Base-by-base conservation (phyloP, 2,797 vertebrate species). In the Cyprinodon diabolis region DNA sequence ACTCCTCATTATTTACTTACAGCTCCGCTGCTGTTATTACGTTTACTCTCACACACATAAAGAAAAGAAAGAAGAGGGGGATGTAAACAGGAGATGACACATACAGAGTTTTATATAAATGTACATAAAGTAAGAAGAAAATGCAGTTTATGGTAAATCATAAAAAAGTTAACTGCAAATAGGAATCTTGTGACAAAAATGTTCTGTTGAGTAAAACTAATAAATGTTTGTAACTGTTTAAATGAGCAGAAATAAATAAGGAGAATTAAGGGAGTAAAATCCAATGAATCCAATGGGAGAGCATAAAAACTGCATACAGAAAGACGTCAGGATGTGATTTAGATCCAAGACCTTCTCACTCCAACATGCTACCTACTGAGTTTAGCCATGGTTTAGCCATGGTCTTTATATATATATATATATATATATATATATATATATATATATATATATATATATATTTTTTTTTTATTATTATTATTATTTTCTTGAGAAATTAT, bases 1-100 rank as follows among this genome's bases (percentile, higher is more conserved):
- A 96, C 94, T 95, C 91, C 93, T 95, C 94, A 96, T 96, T 95
- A 96, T 96, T 96, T 96, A 96, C 94, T 95, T 95, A 93, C 94
- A 94, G 94, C 94, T 94, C 91, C 85, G 92, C 93, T 86, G 83
- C 88, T 92, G 88, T 94, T 95, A 94, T 95, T 94, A 90, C 91
- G 86, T 86, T 84, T 68, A 75, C 81, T 81, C 84, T 67, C 88
- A 82, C 84, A 81, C 84, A 76, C 76, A 79, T 66, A 72, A 48
- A 68, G 23, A 67, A 58, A 68, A 66, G 62, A 56, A 48, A 55
- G 47, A 15, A 52, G 62, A 19, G 49, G 66, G 72, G 51, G 0
- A 60, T 71, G 40, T 78, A 83, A 86, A 83, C 75, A 77, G 21
- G 40, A 40, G 76, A 47, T 77, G 60, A 17, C 57, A 63, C 65